phyloP scores from a whole-genome alignment of 2,113 vertebrate genomes.

The Psilopsiagon aymara region DNA sequence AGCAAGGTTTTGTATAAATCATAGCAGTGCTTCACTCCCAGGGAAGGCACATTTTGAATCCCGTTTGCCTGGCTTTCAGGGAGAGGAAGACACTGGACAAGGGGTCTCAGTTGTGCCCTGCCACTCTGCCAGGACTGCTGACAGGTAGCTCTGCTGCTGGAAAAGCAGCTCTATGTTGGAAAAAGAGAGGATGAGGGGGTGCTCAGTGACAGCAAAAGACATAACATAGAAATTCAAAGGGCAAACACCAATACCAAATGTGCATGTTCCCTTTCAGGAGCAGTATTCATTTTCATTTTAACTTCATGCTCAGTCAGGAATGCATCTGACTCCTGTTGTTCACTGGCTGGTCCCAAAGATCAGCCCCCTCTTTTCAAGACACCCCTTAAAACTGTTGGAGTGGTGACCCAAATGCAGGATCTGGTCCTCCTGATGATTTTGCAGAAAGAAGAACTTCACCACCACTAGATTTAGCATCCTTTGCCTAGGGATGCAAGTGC shows the following conservation, averaged over 20 bases:
- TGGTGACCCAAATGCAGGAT: not conserved
- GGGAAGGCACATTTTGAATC: not conserved
- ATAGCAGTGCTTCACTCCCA: not conserved
- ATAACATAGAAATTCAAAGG: not conserved
- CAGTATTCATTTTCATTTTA: not conserved
- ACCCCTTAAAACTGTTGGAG: not conserved
- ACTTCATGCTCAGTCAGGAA: not conserved
- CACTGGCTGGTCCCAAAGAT: not conserved
- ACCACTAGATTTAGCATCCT: not conserved
- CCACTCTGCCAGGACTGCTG: not conserved
- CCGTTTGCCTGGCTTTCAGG: not conserved
- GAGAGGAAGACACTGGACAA: not conserved
- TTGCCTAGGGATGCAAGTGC: accelerated
- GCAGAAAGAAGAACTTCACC: not conserved
- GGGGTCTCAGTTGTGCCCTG: not conserved
- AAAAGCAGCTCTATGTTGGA: not conserved
- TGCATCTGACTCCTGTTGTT: not conserved
- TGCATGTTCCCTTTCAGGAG: not conserved
- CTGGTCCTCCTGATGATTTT: not conserved
- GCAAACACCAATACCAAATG: not conserved
- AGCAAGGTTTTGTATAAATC: not conserved
- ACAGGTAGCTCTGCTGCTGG: not conserved
- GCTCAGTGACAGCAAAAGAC: not conserved
- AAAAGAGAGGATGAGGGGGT: not conserved
- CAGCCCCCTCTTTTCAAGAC: not conserved